phyloP scores from a whole-genome alignment of 1,140 invertebrate species.

The Nomia melanderi region DNA sequence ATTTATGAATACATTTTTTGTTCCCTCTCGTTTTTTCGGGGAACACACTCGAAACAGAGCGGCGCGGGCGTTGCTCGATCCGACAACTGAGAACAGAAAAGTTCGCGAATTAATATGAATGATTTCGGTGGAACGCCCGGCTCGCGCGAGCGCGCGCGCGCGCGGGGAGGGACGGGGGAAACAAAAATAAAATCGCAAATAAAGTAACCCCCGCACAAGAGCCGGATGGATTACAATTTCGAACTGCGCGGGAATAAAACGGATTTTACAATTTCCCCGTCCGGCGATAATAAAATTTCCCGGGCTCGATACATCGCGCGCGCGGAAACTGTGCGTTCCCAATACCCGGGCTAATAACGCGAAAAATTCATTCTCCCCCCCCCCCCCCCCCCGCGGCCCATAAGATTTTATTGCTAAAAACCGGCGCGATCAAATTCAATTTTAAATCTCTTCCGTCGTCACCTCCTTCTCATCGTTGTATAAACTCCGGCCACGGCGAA shows the following conservation, averaged over 20 bases:
- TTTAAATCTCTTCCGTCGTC: background rate
- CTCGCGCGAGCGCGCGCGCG: background rate
- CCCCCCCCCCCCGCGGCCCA: background rate
- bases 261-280: slow-evolving; percentile 5
- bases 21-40: background rate
- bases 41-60: background rate
- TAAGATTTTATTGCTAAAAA: slow-evolving; percentile 5
- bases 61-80: no score
- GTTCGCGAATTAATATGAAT: background rate
- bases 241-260: slow-evolving; percentile 25
- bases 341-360: slow-evolving; percentile 25
- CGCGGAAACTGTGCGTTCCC: background rate
- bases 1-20: background rate
- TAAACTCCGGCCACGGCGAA: background rate
- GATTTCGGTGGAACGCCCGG: background rate
- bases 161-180: no score
- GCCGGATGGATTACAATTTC: slow-evolving; percentile 7
- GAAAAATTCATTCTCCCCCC: slow-evolving; percentile 11
- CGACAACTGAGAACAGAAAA: background rate
- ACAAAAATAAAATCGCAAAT: slow-evolving; percentile 23
- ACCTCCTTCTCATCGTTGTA: background rate
- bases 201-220: background rate
- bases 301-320: background rate
- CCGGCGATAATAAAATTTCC: slow-evolving; percentile 25
- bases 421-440: background rate